phyloP scores from a whole-genome alignment of 2,888 invertebrate species.

The Scaptomyza reducta region DNA sequence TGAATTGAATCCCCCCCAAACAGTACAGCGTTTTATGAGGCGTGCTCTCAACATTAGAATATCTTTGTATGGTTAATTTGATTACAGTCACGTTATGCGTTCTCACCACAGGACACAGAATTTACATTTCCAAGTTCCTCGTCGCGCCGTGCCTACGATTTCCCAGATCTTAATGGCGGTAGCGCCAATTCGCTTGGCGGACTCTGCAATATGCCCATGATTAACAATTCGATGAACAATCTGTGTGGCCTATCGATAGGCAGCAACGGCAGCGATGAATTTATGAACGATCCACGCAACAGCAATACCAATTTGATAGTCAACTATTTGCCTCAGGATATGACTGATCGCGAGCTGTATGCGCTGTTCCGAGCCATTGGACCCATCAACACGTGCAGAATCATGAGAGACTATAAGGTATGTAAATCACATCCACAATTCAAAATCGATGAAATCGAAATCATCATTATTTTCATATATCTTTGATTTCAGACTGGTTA shows the following conservation, averaged over 20 bases:
- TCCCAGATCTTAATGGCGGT: slow-evolving; percentile 77
- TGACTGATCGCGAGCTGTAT: slow-evolving; percentile 95
- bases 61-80: slow-evolving; percentile 78
- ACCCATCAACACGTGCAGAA: slow-evolving; percentile 94
- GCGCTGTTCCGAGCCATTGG: slow-evolving; percentile 95
- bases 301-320: slow-evolving; percentile 93
- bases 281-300: slow-evolving; percentile 62
- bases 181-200: slow-evolving; percentile 67
- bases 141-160: slow-evolving; percentile 83
- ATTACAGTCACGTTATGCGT: slow-evolving; percentile 85
- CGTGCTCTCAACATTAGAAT: slow-evolving; percentile 76
- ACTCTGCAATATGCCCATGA: slow-evolving; percentile 74
- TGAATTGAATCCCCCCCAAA: slow-evolving; percentile 12
- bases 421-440: slow-evolving; percentile 36
- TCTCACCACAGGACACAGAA: slow-evolving; percentile 85
- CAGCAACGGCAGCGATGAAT: slow-evolving; percentile 77
- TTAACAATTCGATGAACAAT: slow-evolving; percentile 75
- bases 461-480: too few species aligned
- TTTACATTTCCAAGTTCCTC: slow-evolving; percentile 84
- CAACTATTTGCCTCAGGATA: slow-evolving; percentile 97
- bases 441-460: too few species aligned
- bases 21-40: slow-evolving; percentile 72
- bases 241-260: slow-evolving; percentile 70
- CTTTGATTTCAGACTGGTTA: slow-evolving; percentile 94
- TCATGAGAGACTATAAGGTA: slow-evolving; percentile 95